A percentile compares a stretch with the other conserved stretches of the same genome.
These are phyloP conservation scores for Hymenopus coronatus DNA, from an alignment of 2,888 invertebrate genomes.

Conservation along the genomic window DNA sequence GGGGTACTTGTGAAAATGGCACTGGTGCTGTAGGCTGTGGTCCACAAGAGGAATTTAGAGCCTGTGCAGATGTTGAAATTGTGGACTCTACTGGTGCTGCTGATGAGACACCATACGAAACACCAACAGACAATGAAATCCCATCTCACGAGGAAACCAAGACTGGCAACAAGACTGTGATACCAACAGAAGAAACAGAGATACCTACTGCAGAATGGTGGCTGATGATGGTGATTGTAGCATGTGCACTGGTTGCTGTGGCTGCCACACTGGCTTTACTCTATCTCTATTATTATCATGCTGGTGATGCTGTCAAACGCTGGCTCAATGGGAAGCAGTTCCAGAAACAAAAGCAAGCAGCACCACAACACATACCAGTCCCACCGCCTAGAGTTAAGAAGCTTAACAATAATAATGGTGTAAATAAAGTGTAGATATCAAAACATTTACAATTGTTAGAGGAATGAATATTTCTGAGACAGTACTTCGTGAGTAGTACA, in stretches of 20 bases:
- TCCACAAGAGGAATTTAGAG: constrained; percentile 83
- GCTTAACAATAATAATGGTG: background rate
- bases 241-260: constrained; percentile 64
- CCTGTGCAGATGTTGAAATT: constrained; percentile 78
- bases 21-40: constrained; percentile 80
- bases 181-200: constrained; percentile 34
- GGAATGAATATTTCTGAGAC: background rate
- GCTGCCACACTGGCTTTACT: constrained; percentile 63
- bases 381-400: background rate
- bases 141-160: constrained; percentile 45
- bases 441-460: background rate
- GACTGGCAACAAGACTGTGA: constrained; percentile 42
- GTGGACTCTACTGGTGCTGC: constrained; percentile 52
- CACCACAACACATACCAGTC: background rate
- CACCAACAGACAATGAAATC: constrained; percentile 49
- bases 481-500: no score
- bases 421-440: background rate
- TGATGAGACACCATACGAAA: constrained; percentile 43
- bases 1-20: constrained; percentile 54
- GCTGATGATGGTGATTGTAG: constrained; percentile 54
- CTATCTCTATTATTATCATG: constrained; percentile 74
- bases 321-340: constrained; percentile 17
- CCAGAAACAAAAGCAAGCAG: background rate
- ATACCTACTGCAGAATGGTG: constrained; percentile 35
- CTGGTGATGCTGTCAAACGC: constrained; percentile 57